Conservation (phyloP, 1,140 invertebrate genomes). For the Scaptomyza hsui region DNA sequence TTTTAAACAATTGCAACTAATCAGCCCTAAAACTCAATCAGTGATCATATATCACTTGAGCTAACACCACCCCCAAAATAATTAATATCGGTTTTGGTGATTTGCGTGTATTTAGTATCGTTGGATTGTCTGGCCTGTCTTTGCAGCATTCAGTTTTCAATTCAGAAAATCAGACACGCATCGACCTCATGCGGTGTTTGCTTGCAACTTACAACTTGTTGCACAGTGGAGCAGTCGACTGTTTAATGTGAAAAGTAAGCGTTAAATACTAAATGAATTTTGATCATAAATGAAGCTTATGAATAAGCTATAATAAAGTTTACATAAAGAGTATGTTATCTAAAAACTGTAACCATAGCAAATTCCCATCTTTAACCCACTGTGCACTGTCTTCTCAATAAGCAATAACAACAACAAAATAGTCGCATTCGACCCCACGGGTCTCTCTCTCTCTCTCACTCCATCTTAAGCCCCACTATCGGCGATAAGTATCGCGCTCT, state of each 20-base stretch:
- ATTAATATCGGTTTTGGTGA: conserved; percentile 14
- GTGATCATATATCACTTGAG: conserved; percentile 21
- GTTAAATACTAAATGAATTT: not conserved
- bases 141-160: conserved; percentile 11
- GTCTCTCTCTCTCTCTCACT: not conserved
- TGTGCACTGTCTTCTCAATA: not conserved
- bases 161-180: conserved; percentile 1
- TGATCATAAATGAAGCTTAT: no score
- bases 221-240: not conserved
- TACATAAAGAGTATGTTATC: no score
- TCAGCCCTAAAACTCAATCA: conserved; percentile 51
- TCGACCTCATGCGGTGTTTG: conserved; percentile 40
- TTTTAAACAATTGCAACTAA: conserved; percentile 49
- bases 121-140: conserved; percentile 2
- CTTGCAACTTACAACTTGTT: not conserved
- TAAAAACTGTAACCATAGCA: no score
- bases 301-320: no score
- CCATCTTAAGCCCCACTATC: conserved; percentile 44
- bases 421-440: conserved; percentile 38
- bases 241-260: not conserved
- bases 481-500: conserved; percentile 68
- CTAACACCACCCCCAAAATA: not conserved
- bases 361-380: not conserved
- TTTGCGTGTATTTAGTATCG: not conserved
- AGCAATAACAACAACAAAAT: conserved; percentile 33